Evolutionary conservation across 2,113 vertebrate genomes (phyloP), one percentile per base, ranked within the genome.

Genomic region (Eurypyga helias): DNA sequence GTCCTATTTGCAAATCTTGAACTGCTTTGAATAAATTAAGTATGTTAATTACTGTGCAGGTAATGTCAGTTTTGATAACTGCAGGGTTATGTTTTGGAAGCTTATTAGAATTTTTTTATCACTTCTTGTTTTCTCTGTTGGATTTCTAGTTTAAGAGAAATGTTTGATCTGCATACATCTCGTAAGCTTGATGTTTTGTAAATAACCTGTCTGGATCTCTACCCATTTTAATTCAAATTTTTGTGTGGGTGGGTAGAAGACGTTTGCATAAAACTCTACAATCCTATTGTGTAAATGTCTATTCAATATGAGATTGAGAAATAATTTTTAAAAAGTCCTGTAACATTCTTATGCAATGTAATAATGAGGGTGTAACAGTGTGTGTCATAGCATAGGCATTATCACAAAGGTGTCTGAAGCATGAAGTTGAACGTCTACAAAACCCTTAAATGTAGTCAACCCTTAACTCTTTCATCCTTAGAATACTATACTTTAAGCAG

Each of bases 1-100:
- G 91, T 93, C 94, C 25, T 96, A 95, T 96, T 97, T 97, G 72
- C 91, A 98, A 98, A 98, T 95, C 95, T 98, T 96, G 82, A 95
- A 93, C 77, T 92, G 85, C 86, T 97, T 95, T 93, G 87, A 97
- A 97, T 97, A 96, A 97, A 97, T 98, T 95, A 98, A 93, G 73
- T 87, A 73, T 60, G 31, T 45, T 97, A 97, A 97, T 97, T 97
- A 95, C 78, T 82, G 80, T 95, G 86, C 95, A 98, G 95, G 96
- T 97, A 97, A 94, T 77, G 49, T 81, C 18, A 62, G 45, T 90
- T 94, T 95, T 79, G 71, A 84, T 96, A 90, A 83, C 61, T 66
- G 18, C 18, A 69, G 43, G 18, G 57, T 45, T 93, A 51, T 91
- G 70, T 67, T 92, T 95, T 96, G 76, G 89, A 97, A 97, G 36